A percentile compares a stretch with the other conserved stretches of the same genome.
Conservation (phyloP, 2,113 vertebrate species). For the Pedionomus torquatus region DNA sequence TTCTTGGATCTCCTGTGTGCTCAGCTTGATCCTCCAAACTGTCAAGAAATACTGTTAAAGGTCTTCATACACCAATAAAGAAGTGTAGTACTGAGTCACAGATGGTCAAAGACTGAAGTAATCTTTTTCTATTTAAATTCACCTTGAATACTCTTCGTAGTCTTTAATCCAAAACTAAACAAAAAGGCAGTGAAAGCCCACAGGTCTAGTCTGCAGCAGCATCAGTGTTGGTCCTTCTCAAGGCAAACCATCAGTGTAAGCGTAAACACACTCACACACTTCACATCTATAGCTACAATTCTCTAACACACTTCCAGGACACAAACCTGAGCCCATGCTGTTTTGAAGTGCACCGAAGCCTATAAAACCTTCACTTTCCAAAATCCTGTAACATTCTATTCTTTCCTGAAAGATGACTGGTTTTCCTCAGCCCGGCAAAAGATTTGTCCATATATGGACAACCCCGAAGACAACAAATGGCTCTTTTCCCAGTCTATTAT, state of each 20-base stretch:
- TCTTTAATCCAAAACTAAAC: background rate
- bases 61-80: background rate
- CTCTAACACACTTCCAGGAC: background rate
- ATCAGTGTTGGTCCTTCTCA: background rate
- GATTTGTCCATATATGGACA: slow-evolving; percentile 67
- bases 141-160: background rate
- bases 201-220: background rate
- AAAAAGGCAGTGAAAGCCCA: background rate
- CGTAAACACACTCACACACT: background rate
- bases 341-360: background rate
- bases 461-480: slow-evolving; percentile 54
- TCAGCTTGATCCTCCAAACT: background rate
- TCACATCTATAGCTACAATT: background rate
- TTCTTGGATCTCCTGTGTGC: background rate
- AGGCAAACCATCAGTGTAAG: background rate
- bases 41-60: background rate
- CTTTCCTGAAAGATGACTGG: slow-evolving; percentile 49
- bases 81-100: background rate
- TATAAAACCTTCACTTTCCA: slow-evolving; percentile 9
- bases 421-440: background rate
- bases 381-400: slow-evolving; percentile 24
- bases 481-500: slow-evolving; percentile 66
- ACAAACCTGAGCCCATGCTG: background rate
- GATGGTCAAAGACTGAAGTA: background rate
- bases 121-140: background rate